These are phyloP conservation scores for Diadophis punctatus DNA, from an alignment of 2,113 vertebrate genomes.

Conservation along the genomic window DNA sequence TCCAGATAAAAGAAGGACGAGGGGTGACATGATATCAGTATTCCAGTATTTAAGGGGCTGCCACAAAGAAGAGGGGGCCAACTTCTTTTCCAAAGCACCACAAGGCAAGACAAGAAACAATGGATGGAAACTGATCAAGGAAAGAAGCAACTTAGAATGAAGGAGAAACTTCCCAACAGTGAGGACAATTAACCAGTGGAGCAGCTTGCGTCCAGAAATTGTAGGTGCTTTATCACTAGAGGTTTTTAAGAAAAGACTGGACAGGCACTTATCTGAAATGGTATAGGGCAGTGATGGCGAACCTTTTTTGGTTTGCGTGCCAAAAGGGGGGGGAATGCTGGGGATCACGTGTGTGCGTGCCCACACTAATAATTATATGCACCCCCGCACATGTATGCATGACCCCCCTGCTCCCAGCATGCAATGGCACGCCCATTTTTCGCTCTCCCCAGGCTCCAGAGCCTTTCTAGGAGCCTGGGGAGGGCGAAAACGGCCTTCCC, in stretches of 20 bases:
- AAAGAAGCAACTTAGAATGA: background rate
- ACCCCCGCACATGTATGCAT: no score
- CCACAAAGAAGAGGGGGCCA: background rate
- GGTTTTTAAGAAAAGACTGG: background rate
- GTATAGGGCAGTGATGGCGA: background rate
- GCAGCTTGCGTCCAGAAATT: background rate
- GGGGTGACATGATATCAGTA: background rate
- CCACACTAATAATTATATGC: no score
- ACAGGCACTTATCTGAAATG: background rate
- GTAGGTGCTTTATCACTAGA: background rate
- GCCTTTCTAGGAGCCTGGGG: no score
- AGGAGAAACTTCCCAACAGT: background rate
- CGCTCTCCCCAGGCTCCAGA: no score
- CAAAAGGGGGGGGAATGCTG: no score
- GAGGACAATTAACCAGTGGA: background rate
- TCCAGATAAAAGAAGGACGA: background rate
- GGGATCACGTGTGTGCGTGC: no score
- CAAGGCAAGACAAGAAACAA: background rate
- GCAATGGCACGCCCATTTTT: no score
- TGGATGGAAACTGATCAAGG: background rate
- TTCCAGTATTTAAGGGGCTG: background rate
- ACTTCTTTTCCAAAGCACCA: background rate
- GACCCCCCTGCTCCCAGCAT: no score
- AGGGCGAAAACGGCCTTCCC: no score
- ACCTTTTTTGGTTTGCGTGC: no score